These are phyloP conservation scores for Furcula furcula DNA, from an alignment of 2,888 invertebrate species.

Conservation along the genomic window DNA sequence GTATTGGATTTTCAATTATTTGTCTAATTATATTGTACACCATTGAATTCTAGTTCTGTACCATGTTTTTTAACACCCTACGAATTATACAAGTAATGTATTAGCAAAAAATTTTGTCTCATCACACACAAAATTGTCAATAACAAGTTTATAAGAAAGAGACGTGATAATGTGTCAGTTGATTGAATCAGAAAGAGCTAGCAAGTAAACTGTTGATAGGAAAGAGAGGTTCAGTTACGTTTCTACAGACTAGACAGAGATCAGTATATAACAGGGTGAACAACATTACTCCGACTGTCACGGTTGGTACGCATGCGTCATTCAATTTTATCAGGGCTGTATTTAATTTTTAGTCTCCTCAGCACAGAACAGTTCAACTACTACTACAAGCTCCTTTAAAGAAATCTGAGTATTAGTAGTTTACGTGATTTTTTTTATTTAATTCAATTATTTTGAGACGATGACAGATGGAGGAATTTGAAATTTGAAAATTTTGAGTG, in stretches of 20 bases:
- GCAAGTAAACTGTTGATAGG: constrained; percentile 50
- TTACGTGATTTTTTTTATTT: too few relatives aligned
- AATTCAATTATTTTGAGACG: too few relatives aligned
- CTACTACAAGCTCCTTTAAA: too few relatives aligned
- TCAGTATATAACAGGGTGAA: constrained; percentile 48
- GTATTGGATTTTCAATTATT: not conserved
- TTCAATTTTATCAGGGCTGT: constrained; percentile 49
- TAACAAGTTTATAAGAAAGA: constrained; percentile 48
- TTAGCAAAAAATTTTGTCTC: constrained; percentile 19
- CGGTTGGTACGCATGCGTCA: constrained; percentile 78
- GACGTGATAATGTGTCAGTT: constrained; percentile 27
- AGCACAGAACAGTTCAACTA: too few relatives aligned
- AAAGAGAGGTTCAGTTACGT: constrained; percentile 33
- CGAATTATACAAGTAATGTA: constrained; percentile 34
- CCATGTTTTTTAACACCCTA: not conserved
- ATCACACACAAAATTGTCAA: constrained; percentile 46
- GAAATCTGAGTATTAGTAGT: too few relatives aligned
- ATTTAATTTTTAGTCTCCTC: constrained; percentile 22
- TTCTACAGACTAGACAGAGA: constrained; percentile 43
- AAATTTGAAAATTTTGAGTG: too few relatives aligned
- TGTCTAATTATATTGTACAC: not conserved
- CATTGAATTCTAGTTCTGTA: constrained; percentile 14
- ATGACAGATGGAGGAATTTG: too few relatives aligned
- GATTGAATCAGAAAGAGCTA: constrained; percentile 30
- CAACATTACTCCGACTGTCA: constrained; percentile 51